These are phyloP conservation scores for Pampusana beccarii DNA, from an alignment of 2,113 vertebrate genomes.

Conservation along the genomic window DNA sequence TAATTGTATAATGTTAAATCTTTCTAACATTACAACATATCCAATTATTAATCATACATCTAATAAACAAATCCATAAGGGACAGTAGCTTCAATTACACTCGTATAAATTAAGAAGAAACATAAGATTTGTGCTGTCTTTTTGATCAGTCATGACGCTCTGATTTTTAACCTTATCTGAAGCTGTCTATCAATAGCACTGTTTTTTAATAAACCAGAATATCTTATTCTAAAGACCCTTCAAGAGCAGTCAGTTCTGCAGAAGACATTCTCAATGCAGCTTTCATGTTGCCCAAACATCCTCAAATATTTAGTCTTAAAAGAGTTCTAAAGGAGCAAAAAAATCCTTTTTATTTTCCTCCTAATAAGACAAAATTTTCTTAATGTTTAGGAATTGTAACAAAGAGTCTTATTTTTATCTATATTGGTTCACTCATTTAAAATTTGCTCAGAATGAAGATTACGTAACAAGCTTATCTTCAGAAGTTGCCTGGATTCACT, in stretches of 20 bases:
- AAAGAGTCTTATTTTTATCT: background rate
- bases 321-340: background rate
- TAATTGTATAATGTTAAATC: background rate
- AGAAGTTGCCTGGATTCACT: background rate
- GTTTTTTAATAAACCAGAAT: background rate
- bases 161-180: background rate
- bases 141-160: background rate
- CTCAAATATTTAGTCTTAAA: background rate
- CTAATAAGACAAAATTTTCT: background rate
- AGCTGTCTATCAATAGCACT: background rate
- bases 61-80: background rate
- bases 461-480: background rate
- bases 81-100: background rate
- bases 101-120: background rate
- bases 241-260: background rate
- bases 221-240: background rate
- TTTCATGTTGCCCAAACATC: background rate
- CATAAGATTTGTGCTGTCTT: background rate
- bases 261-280: background rate
- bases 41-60: background rate
- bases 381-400: background rate
- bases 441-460: background rate
- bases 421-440: background rate
- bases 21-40: background rate
- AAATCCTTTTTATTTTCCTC: background rate